A percentile compares a stretch with the other conserved stretches of the same genome.
phyloP scores from a whole-genome alignment of 2,113 vertebrate species.

The Ceuthmochares aereus region DNA sequence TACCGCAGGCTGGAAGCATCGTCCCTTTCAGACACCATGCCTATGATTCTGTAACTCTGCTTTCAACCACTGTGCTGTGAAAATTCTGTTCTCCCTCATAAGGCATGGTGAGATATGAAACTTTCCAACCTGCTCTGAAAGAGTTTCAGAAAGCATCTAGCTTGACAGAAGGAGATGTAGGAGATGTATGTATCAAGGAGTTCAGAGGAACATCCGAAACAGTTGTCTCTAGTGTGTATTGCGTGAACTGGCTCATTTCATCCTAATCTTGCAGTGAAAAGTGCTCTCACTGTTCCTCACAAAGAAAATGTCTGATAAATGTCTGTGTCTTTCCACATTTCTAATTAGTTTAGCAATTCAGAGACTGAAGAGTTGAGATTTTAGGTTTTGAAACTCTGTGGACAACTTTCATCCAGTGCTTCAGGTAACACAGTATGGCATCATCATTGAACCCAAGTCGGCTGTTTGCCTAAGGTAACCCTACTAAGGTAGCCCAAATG shows the following conservation, averaged over 20 bases:
- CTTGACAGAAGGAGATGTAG: background rate
- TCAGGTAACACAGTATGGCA: background rate
- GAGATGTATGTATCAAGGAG: background rate
- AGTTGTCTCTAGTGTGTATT: background rate
- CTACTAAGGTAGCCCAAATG: background rate
- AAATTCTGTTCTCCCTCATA: background rate
- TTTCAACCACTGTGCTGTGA: background rate
- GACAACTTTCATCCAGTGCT: background rate
- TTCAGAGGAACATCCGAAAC: background rate
- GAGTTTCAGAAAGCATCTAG: background rate
- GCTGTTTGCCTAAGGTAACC: background rate
- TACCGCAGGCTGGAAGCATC: background rate
- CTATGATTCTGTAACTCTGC: background rate
- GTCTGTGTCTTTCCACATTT: background rate
- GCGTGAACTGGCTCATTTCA: background rate
- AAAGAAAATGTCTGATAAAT: background rate
- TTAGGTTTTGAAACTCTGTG: background rate
- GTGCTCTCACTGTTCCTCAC: background rate
- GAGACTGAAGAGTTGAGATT: background rate
- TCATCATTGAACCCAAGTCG: background rate
- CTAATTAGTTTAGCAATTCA: background rate
- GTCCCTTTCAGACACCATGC: background rate
- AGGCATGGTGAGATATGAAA: background rate
- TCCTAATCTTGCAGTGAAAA: background rate
- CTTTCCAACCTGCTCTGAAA: background rate